Base-by-base conservation (phyloP, 2,888 invertebrate genomes). In the Liopterus haemorrhoidalis region DNA sequence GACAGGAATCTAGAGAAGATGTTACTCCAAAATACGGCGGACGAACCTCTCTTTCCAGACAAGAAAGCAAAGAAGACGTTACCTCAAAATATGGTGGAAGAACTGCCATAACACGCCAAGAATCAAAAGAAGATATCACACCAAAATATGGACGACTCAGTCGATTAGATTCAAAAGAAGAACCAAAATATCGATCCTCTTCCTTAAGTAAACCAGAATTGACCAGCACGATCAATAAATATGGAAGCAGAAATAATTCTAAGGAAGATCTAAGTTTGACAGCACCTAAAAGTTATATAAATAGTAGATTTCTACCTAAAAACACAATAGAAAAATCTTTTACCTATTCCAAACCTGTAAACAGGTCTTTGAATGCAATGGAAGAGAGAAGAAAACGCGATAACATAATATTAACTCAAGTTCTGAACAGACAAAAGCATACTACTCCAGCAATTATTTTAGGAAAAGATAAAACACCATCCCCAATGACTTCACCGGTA, bases 101-200 rank as follows among this genome's bases (percentile, higher is more conserved):
- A 38, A 11, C 22, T 9, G 22, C 38, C 20, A 28, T 37, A 18
- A 22, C 15, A 41, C 18, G 22, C 46, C 41, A 4, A 18, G 47
- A 43, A 19, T 20, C n/a, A 30, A 49, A 15, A 33, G 14, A 3
- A 15, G 42, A 41, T 39, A 46, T 54, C 69, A 70, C 2, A 66
- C 70, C 0, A 63, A 68, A 21, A 62, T 68, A 3, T 71, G 69
- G 62, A 46, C 25, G 43, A 62, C 21, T 24, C 41, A 65, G 65
- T 6, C 66, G 69, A 2, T 58, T 70, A 12, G 69, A 73, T 48
- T 66, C 73, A 65, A 64, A 60, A 51, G 40, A 37, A 68, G 68
- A 33, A 49, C 41, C 3, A 63, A 65, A 21, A 67, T 66, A 56
- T 51, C 61, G 39, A 11, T 22, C 24, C 28, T 16, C 41, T 19